Conservation (phyloP, 2,888 invertebrate species). For the Aleiodes alternator region DNA sequence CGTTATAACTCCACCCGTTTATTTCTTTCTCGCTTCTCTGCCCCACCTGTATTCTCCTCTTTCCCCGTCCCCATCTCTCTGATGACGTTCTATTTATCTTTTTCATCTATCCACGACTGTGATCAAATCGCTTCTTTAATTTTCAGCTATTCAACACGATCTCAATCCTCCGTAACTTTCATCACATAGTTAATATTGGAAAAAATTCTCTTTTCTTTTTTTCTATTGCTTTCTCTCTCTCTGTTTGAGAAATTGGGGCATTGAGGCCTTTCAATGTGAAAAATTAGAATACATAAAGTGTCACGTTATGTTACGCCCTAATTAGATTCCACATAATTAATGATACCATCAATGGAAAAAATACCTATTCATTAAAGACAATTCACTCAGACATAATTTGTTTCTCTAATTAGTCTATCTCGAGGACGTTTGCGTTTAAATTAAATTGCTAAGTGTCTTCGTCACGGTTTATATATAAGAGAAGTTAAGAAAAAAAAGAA, state of each 20-base stretch:
- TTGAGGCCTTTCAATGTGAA: too few relatives aligned
- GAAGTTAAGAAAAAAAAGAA: background rate
- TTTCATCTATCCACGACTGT: conserved; percentile 42
- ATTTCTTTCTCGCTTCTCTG: conserved; percentile 46
- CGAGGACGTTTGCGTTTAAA: background rate
- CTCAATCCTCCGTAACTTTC: conserved; percentile 63
- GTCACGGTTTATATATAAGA: conserved; percentile 6
- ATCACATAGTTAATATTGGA: conserved; percentile 66
- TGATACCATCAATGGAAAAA: conserved; percentile 8
- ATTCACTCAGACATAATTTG: conserved; percentile 20
- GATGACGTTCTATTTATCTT: conserved; percentile 40
- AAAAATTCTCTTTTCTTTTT: conserved; percentile 23
- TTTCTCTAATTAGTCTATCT: conserved; percentile 24
- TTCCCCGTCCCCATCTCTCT: conserved; percentile 32
- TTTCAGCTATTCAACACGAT: conserved; percentile 71
- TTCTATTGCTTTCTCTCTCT: conserved; percentile 48
- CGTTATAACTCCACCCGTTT: conserved; percentile 51
- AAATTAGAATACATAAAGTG: too few relatives aligned
- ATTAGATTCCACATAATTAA: background rate
- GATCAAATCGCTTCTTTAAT: conserved; percentile 67
- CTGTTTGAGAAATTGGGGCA: too few relatives aligned
- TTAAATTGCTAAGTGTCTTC: background rate
- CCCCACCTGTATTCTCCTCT: conserved; percentile 47
- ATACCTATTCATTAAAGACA: conserved; percentile 13
- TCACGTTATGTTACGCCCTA: too few relatives aligned